These are phyloP conservation scores for Gonatopus flavifemur DNA, from an alignment of 1,140 invertebrate species.

Conservation along the genomic window DNA sequence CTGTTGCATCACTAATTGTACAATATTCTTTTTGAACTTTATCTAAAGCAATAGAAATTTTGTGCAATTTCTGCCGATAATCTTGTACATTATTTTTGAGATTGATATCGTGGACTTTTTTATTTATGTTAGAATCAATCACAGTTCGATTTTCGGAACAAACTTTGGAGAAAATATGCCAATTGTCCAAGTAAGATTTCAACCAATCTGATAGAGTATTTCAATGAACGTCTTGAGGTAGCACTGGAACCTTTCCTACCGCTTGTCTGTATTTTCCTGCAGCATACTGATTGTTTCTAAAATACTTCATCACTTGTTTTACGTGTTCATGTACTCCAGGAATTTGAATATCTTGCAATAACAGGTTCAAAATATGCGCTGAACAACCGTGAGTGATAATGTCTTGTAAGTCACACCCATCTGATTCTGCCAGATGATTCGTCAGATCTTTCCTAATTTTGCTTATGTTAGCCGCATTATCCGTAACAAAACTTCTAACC, in stretches of 20 bases:
- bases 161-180: no score
- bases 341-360: conserved; percentile 17
- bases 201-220: no score
- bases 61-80: no score
- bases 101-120: no score
- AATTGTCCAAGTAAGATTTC: no score
- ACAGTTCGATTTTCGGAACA: no score
- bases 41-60: no score
- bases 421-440: not conserved
- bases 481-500: conserved; percentile 8
- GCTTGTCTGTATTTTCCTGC: conserved; percentile 15
- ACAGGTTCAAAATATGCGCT: conserved; percentile 23
- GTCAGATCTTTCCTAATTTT: conserved; percentile 10
- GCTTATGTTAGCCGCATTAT: conserved; percentile 8
- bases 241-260: conserved; percentile 2
- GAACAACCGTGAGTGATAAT: conserved; percentile 21
- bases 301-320: conserved; percentile 16
- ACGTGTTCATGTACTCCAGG: conserved; percentile 11
- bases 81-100: no score
- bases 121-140: no score
- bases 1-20: no score
- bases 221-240: conserved; percentile 7
- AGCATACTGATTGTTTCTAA: conserved; percentile 26
- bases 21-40: no score
- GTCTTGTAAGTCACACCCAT: conserved; percentile 2